Conservation (phyloP, 2,888 invertebrate genomes). For the Lepidonotus clava region DNA sequence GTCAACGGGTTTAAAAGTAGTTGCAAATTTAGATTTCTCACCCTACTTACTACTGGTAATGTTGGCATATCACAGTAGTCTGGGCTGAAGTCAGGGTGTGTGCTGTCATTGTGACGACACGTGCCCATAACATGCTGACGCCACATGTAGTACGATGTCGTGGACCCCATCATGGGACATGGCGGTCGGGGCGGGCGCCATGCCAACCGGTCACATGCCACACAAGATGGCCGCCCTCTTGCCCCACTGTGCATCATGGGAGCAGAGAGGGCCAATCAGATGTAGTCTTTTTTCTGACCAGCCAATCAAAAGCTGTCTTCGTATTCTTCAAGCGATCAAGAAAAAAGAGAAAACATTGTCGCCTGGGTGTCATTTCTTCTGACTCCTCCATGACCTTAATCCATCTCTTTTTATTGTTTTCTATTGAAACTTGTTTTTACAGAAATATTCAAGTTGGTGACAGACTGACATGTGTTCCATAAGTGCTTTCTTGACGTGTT, state of each 20-base stretch:
- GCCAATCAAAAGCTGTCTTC: constrained; percentile 27
- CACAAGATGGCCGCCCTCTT: not conserved
- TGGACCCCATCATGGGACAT: not conserved
- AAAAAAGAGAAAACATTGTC: not conserved
- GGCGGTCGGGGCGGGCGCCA: constrained; percentile 10
- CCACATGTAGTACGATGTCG: constrained; percentile 25
- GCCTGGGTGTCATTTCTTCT: not conserved
- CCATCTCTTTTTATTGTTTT: no score
- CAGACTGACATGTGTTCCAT: no score
- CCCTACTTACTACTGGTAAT: not conserved
- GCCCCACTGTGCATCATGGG: constrained; percentile 12
- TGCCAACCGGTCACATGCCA: constrained; percentile 45
- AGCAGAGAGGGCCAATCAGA: no score
- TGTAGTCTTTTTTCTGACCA: no score
- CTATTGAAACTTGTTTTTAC: no score
- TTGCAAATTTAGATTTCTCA: no score
- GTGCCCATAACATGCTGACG: constrained; percentile 17
- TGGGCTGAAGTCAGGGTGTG: not conserved
- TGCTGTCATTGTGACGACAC: not conserved
- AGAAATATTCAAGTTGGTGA: no score
- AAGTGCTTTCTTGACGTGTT: no score
- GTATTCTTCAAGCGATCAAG: not conserved
- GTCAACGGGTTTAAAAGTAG: no score
- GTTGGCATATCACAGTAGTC: not conserved
- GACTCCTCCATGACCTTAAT: no score